These are phyloP conservation scores for Eudemis profundana DNA, from an alignment of 2,888 invertebrate genomes.

Conservation along the genomic window DNA sequence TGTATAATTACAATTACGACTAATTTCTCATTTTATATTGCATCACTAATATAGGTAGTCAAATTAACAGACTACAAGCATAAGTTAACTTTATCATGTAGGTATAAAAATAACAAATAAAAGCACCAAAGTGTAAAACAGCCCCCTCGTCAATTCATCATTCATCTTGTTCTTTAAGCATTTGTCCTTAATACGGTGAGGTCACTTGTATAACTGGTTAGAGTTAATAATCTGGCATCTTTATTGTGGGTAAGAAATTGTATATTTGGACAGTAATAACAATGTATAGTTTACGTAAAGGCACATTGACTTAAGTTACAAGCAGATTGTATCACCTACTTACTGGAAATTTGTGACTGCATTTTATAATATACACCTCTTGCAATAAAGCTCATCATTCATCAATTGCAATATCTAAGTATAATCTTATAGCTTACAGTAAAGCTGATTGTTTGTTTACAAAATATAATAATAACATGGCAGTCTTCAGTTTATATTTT, in stretches of 20 bases:
- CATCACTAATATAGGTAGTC: too few relatives aligned
- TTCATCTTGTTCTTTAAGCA: constrained; percentile 2
- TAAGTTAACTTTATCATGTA: neutral
- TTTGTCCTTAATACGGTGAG: neutral
- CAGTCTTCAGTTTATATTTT: constrained; percentile 81
- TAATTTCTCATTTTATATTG: too few relatives aligned
- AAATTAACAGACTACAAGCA: too few relatives aligned
- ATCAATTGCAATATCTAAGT: constrained; percentile 59
- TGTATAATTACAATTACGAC: too few relatives aligned
- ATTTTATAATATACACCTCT: constrained; percentile 49
- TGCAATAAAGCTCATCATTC: constrained; percentile 51
- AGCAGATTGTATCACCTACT: constrained; percentile 48
- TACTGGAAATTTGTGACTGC: constrained; percentile 53
- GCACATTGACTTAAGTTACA: constrained; percentile 50
- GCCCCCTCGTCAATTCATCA: neutral
- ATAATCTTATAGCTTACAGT: constrained; percentile 81
- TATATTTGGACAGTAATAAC: constrained; percentile 15
- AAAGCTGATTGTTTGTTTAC: constrained; percentile 79
- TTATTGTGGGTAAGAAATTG: constrained; percentile 13
- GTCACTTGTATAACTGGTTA: constrained; percentile 1
- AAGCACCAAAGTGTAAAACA: neutral
- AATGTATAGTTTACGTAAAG: constrained; percentile 46
- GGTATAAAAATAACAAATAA: too few relatives aligned
- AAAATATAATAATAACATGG: constrained; percentile 78
- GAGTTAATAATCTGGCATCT: constrained; percentile 14